phyloP scores from a whole-genome alignment of 2,113 vertebrate genomes.

The Podarcis raffonei region DNA sequence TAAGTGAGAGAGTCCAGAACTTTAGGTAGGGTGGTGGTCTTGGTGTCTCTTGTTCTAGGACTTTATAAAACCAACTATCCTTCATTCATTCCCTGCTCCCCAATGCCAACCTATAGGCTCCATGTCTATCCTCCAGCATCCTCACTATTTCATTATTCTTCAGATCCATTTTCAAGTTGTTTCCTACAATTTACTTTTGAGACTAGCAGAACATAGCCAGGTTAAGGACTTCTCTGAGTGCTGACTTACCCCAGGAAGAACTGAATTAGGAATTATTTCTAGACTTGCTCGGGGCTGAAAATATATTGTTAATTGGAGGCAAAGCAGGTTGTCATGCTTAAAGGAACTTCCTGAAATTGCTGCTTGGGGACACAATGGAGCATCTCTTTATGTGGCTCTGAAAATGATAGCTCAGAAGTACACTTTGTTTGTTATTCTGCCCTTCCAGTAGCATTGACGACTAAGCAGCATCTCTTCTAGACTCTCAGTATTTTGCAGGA shows the following conservation, averaged over 20 bases:
- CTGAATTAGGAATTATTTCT: not conserved
- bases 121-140: not conserved
- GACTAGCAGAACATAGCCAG: not conserved
- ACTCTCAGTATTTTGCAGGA: too few relatives aligned
- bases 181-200: not conserved
- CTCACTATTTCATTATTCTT: not conserved
- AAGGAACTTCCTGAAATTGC: not conserved
- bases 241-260: not conserved
- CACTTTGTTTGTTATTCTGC: not conserved
- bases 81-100: too few relatives aligned
- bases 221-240: not conserved
- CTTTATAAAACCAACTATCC: not conserved
- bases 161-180: not conserved
- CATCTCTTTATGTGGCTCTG: not conserved
- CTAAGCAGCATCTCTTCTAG: not conserved
- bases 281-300: not conserved
- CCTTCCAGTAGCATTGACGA: not conserved
- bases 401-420: not conserved
- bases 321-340: not conserved
- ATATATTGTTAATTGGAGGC: not conserved
- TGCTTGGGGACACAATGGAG: not conserved
- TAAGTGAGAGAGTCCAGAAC: too few relatives aligned
- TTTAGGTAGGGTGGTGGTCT: too few relatives aligned
- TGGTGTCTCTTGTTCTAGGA: not conserved
- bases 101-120: not conserved